Conservation (phyloP, 2,888 invertebrate genomes). For the Elegia similella region DNA sequence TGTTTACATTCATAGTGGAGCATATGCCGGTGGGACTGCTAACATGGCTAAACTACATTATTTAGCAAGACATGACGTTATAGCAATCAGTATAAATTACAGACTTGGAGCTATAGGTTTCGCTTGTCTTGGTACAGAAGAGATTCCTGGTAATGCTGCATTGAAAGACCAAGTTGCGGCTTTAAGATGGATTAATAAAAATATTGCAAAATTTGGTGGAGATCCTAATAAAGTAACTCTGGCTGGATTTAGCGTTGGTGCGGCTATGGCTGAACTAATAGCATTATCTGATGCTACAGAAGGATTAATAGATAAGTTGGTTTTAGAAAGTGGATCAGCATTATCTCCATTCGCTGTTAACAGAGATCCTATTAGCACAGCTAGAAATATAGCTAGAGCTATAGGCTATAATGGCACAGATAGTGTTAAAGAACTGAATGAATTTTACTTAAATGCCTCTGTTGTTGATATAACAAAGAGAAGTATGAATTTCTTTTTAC, state of each 20-base stretch:
- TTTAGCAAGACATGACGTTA: conserved; percentile 84
- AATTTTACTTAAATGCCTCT: conserved; percentile 60
- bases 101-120: conserved; percentile 88
- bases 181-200: conserved; percentile 87
- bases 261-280: conserved; percentile 73
- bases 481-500: conserved; percentile 61
- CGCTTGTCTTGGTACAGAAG: conserved; percentile 81
- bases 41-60: conserved; percentile 78
- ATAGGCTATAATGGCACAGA: conserved; percentile 62
- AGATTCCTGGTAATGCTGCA: conserved; percentile 91
- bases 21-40: conserved; percentile 60
- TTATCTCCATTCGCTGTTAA: conserved; percentile 63
- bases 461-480: conserved; percentile 41
- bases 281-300: conserved; percentile 53
- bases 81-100: conserved; percentile 86
- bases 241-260: conserved; percentile 91
- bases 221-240: conserved; percentile 89
- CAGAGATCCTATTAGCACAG: conserved; percentile 62
- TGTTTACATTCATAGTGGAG: conserved; percentile 70
- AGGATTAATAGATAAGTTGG: conserved; percentile 61
- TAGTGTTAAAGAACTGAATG: conserved; percentile 57
- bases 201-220: conserved; percentile 90
- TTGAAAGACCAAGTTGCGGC: conserved; percentile 92
- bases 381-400: conserved; percentile 60
- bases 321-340: conserved; percentile 70